Evolutionary conservation across 2,888 invertebrate species (phyloP).

Genomic region (Sussaba pulchella): DNA sequence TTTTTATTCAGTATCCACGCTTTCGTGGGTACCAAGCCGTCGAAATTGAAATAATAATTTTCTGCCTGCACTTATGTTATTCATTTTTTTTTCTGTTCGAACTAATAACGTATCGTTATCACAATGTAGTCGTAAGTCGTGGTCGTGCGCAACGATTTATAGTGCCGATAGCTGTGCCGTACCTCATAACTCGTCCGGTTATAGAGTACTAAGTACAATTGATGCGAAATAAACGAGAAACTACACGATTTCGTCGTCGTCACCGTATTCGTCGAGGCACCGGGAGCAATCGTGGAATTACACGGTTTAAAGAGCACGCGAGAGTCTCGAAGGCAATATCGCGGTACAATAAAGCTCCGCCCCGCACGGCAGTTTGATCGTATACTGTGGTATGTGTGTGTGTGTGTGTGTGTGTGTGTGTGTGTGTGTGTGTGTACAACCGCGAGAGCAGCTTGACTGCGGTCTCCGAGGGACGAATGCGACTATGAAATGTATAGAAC

Average conservation of each 20-base stretch:
- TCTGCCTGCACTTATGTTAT: no score
- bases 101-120: no score
- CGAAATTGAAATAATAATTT: no score
- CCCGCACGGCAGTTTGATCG: constrained; percentile 12
- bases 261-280: background rate
- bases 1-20: no score
- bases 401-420: no score
- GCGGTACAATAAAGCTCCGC: constrained; percentile 47
- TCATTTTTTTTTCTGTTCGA: no score
- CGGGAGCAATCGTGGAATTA: constrained; percentile 46
- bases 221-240: constrained; percentile 11
- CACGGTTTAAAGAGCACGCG: constrained; percentile 50
- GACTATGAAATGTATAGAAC: constrained; percentile 17
- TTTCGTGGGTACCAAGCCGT: no score
- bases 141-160: no score
- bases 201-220: constrained; percentile 1
- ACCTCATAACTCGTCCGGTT: no score
- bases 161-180: no score
- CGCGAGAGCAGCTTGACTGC: constrained; percentile 15
- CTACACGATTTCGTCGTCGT: background rate
- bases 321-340: constrained; percentile 52
- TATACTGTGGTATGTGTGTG: background rate
- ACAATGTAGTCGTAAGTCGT: no score
- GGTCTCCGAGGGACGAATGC: constrained; percentile 42
- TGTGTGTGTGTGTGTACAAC: no score